Evolutionary conservation across 2,888 invertebrate species (phyloP), one percentile per base, ranked within the genome.

Genomic region (Blastobasis lacticolella): DNA sequence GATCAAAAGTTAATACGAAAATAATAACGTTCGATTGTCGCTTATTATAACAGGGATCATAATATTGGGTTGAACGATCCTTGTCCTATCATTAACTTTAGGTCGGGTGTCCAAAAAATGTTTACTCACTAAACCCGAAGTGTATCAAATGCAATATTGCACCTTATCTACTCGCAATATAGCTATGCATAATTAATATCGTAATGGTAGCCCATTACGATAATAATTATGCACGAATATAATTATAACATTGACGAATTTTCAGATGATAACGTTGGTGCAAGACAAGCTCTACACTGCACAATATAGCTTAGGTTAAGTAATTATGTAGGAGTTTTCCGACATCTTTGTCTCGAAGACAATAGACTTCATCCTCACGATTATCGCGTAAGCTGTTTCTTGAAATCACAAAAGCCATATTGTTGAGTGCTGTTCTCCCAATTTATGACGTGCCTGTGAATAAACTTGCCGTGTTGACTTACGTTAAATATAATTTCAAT

Each of bases 1-100:
- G 73, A 81, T 83, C 75, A 71, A 65, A 66, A 76, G 73, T 76
- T 86, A 86, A 85, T 85, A 77, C 64, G 82, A 83, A 84, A 79
- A 86, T 86, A 86, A 86, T 84, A 78, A 77, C 77, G 71, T 76
- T 73, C 71, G 76, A 77, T 78, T 77, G 69, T 72, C 68, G 66
- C 71, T 78, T 71, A 80, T 81, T 80, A 78, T 71, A 61, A 66
- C 59, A 59, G 68, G 73, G 69, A 72, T 70, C 63, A 60, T 77
- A 74, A 79, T 77, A 23, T 71, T 70, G 66, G 60, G 65, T 58
- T 63, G 59, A 54, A 23, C 23, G 23, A 23, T 23, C 23, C 23
- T 23, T 23, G 23, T 62, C 59, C 63, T 63, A 58, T 65, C 64
- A 58, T 57, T 60, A 63, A 66, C 67, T 68, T 69, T 63, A 61